These are phyloP conservation scores for Tonatia bakeri DNA, from an alignment of 2,113 vertebrate genomes.

Conservation along the genomic window DNA sequence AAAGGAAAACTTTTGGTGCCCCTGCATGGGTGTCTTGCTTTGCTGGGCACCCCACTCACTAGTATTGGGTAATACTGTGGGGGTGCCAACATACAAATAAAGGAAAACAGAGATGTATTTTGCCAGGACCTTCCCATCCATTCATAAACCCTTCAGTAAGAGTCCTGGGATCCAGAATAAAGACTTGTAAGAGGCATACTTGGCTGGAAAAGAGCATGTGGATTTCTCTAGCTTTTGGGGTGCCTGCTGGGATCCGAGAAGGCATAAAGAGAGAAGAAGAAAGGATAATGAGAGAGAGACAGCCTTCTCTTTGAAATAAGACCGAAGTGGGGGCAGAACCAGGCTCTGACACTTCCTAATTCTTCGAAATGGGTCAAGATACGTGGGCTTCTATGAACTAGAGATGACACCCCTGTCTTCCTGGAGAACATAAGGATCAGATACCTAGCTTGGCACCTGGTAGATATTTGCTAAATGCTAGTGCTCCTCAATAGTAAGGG, in stretches of 20 bases:
- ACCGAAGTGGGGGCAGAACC: background rate
- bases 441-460: background rate
- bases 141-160: background rate
- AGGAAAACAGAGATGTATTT: background rate
- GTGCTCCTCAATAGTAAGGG: background rate
- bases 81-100: background rate
- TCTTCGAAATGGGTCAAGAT: background rate
- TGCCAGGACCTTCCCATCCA: background rate
- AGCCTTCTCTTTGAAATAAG: background rate
- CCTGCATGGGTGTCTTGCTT: background rate
- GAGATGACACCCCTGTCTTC: background rate
- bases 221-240: background rate
- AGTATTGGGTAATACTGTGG: background rate
- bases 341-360: background rate
- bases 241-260: background rate
- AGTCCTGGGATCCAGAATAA: background rate
- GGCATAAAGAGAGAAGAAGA: background rate
- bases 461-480: conserved; percentile 26
- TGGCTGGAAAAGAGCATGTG: background rate
- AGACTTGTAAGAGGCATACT: background rate
- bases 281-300: background rate
- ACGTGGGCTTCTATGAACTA: background rate
- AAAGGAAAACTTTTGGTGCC: background rate
- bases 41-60: background rate
- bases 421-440: background rate